Conservation (phyloP, 2,797 vertebrate species). For the Phalloptychus januarius region DNA sequence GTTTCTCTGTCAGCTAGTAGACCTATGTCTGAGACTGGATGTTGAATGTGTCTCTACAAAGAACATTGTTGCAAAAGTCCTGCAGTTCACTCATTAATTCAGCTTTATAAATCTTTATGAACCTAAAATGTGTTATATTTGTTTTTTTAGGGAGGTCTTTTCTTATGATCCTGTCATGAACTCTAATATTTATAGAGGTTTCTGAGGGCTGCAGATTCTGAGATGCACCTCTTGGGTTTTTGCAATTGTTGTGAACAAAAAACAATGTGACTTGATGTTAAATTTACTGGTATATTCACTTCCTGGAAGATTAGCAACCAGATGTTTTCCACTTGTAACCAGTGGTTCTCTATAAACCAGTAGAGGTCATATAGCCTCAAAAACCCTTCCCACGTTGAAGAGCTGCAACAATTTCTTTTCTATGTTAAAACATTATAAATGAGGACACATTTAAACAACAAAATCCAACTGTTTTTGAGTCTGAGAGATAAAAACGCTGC, state of each 20-base stretch:
- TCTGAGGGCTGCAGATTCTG: not conserved
- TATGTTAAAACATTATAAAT: not conserved
- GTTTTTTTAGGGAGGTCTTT: not conserved
- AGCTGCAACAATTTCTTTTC: not conserved
- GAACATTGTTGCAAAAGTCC: not conserved
- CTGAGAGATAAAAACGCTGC: too few relatives aligned
- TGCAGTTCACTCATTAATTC: not conserved
- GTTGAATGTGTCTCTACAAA: not conserved
- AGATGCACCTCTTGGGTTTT: not conserved
- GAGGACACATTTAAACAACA: not conserved
- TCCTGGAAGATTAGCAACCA: not conserved
- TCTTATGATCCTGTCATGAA: not conserved
- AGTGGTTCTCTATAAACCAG: not conserved
- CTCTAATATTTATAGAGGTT: not conserved
- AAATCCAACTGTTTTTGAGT: not conserved
- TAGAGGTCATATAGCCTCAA: not conserved
- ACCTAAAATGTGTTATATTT: not conserved
- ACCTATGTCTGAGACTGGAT: not conserved
- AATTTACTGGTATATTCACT: not conserved
- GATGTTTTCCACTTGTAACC: not conserved
- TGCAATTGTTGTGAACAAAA: not conserved
- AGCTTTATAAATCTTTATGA: not conserved
- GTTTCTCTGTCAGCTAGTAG: not conserved
- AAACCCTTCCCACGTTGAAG: not conserved
- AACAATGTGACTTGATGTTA: not conserved